Evolutionary conservation across 2,797 vertebrate genomes (phyloP).

Genomic region (Micromesistius poutassou): DNA sequence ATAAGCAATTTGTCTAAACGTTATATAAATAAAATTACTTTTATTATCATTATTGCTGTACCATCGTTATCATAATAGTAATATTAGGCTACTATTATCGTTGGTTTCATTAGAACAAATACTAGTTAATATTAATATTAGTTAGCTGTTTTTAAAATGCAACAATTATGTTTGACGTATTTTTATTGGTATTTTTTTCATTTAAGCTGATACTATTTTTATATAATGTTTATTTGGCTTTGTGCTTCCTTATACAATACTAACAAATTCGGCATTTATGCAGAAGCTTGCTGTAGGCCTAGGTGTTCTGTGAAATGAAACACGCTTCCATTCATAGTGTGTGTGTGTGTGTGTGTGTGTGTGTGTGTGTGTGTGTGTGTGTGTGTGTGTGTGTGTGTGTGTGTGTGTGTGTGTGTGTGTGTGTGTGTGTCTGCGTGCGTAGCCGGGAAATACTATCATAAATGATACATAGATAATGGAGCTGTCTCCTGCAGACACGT

Average conservation of each 20-base stretch:
- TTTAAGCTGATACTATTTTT: background rate
- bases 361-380: too few relatives aligned
- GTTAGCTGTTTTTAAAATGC: background rate
- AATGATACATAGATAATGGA: slow-evolving; percentile 77
- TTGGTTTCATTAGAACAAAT: background rate
- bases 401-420: too few relatives aligned
- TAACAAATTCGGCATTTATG: background rate
- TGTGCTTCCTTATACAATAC: background rate
- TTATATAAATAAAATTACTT: background rate
- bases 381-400: too few relatives aligned
- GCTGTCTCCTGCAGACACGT: slow-evolving; percentile 65
- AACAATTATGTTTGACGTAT: background rate
- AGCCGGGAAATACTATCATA: slow-evolving; percentile 56
- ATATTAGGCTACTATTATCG: background rate
- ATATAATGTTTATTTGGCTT: background rate
- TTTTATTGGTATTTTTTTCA: background rate
- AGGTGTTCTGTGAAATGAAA: slow-evolving; percentile 11
- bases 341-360: too few relatives aligned
- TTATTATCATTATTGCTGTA: background rate
- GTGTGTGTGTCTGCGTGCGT: slow-evolving; percentile 1
- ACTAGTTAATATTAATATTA: background rate
- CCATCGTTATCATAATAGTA: background rate
- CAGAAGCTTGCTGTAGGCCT: slow-evolving; percentile 2
- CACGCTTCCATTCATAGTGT: slow-evolving; percentile 35
- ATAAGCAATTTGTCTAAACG: background rate